phyloP scores from a whole-genome alignment of 1,140 invertebrate genomes.

The Ridgeia piscesae region DNA sequence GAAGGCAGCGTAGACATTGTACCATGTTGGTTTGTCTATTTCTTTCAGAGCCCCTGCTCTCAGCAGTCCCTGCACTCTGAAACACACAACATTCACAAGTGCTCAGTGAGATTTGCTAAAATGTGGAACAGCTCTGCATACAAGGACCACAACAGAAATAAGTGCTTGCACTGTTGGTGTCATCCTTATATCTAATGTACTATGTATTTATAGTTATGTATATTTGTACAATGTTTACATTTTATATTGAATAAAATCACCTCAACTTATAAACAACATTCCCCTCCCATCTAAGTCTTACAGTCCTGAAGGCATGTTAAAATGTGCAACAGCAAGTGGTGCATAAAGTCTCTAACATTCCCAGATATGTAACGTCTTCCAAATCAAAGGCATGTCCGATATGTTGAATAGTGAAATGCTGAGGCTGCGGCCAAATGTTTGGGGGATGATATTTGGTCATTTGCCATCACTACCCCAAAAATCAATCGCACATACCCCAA shows the following conservation, averaged over 20 bases:
- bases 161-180: too few relatives aligned
- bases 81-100: constrained; percentile 12
- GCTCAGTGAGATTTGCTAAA: neutral
- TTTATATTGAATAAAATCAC: too few relatives aligned
- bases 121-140: neutral
- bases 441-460: neutral
- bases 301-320: too few relatives aligned
- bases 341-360: neutral
- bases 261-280: too few relatives aligned
- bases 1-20: constrained; percentile 81
- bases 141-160: too few relatives aligned
- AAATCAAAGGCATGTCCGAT: neutral
- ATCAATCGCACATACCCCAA: neutral
- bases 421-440: neutral
- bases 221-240: too few relatives aligned
- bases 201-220: too few relatives aligned
- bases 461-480: neutral
- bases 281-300: too few relatives aligned
- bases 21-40: constrained; percentile 85
- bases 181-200: too few relatives aligned
- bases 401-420: neutral
- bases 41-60: constrained; percentile 72
- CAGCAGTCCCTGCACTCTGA: constrained; percentile 75
- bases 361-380: too few relatives aligned
- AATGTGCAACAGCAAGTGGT: neutral